Percentiles rank a stretch among this genome's conserved stretches.
Conservation (phyloP, 2,888 invertebrate species). For the Metopia argyrocephala region DNA sequence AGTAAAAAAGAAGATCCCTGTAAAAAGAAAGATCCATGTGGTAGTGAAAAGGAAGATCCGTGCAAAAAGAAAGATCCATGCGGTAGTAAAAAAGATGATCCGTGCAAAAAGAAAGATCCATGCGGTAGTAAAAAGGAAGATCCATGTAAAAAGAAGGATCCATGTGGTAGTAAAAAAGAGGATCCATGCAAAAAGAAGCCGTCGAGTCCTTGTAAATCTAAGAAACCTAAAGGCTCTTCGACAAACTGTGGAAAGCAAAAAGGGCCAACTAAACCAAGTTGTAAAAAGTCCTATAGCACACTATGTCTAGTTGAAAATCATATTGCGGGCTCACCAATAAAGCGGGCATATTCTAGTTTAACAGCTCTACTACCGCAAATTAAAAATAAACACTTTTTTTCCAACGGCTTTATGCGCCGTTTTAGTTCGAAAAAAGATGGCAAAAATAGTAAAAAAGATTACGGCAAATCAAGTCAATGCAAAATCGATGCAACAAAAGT, state of each 20-base stretch:
- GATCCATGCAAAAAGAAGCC: not conserved
- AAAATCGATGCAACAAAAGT: slow-evolving; percentile 6
- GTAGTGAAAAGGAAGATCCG: too few species aligned
- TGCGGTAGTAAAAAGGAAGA: not conserved
- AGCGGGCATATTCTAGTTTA: not conserved
- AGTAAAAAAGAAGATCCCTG: not conserved
- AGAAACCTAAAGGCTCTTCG: not conserved
- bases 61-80: not conserved
- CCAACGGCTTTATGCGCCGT: slow-evolving; percentile 14
- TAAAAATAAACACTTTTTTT: not conserved
- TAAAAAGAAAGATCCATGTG: not conserved
- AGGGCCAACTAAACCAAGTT: slow-evolving; percentile 28
- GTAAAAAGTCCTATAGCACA: slow-evolving; percentile 14
- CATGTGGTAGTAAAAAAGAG: not conserved
- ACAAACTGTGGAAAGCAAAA: slow-evolving; percentile 1
- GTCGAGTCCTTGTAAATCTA: not conserved
- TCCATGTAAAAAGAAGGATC: slow-evolving; percentile 2
- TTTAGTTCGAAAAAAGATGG: slow-evolving; percentile 46
- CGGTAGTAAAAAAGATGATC: not conserved
- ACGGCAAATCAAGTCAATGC: slow-evolving; percentile 22
- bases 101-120: slow-evolving; percentile 11
- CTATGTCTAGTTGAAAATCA: not conserved
- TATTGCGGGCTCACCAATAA: not conserved
- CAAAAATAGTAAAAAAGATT: slow-evolving; percentile 30
- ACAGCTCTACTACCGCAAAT: not conserved